Base-by-base conservation (phyloP, 2,797 vertebrate genomes). In the Labroides dimidiatus region DNA sequence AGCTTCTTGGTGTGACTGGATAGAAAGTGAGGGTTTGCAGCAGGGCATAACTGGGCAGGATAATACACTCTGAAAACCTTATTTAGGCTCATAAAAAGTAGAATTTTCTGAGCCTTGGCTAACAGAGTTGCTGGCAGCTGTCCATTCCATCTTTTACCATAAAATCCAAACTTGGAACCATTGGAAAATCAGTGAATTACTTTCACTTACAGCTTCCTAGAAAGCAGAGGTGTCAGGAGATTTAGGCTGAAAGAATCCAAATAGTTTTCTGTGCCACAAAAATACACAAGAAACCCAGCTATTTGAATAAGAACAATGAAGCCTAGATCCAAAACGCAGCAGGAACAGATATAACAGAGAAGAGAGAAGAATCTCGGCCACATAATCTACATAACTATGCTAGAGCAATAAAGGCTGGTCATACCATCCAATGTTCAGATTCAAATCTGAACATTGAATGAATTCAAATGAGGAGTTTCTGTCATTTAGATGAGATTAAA, bases 111-210 rank as follows among this genome's bases (percentile, higher is more conserved):
- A 51, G 36, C 66, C 70, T 57, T 17, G 7, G 39, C 51, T 20
- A 19, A 67, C 55, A 53, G 53, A 72, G 71, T 79, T 43, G 3
- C 51, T 64, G 62, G 30, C 69, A 79, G 72, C 59, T 56, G 50
- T 51, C 69, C 59, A 19, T 62, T 23, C 24, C n/a, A 19, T 73
- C 39, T 62, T 68, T 53, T 19, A 47, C 62, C 71, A 61, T 43
- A 72, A 65, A 68, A 75, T 72, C 58, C 64, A 73, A 45, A 80
- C 52, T 45, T 68, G 37, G 27, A 54, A 65, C 45, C n/a, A 71
- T 71, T 67, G 60, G 17, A 53, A 82, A 80, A 77, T 73, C n/a
- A 72, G 80, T 84, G 58, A 77, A 72, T 78, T 84, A 70, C 41
- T 41, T 77, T 74, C 27, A 74, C 45, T 72, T 33, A 21, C 21